Conservation (phyloP, 2,113 vertebrate species). For the Protomyctophum bolini region DNA sequence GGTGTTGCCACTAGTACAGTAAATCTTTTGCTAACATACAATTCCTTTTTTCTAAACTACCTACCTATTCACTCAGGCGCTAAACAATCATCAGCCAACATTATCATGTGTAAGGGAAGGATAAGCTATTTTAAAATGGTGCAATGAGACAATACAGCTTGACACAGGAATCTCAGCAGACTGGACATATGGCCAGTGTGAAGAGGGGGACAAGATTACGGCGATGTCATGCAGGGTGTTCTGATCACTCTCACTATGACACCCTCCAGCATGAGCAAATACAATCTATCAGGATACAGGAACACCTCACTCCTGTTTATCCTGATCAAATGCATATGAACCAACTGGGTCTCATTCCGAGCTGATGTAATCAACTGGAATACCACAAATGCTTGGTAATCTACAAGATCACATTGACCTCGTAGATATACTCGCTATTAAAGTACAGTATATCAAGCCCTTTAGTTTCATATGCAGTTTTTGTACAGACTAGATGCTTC, state of each 20-base stretch:
- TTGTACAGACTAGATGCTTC: too few relatives aligned
- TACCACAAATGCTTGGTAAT: background rate
- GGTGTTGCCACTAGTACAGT: constrained; percentile 4
- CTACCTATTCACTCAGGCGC: constrained; percentile 16
- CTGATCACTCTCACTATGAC: constrained; percentile 19
- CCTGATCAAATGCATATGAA: constrained; percentile 22
- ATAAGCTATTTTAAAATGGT: constrained; percentile 25
- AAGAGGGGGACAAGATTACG: constrained; percentile 16
- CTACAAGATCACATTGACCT: too few relatives aligned
- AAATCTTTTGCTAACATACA: background rate
- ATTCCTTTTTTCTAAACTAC: constrained; percentile 19
- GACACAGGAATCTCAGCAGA: background rate
- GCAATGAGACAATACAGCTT: constrained; percentile 14
- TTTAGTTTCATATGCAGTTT: too few relatives aligned
- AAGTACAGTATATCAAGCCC: too few relatives aligned
- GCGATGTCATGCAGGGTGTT: constrained; percentile 34
- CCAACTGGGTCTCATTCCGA: constrained; percentile 10
- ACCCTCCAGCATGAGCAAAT: constrained; percentile 20
- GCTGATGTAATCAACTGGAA: background rate
- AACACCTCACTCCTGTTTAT: constrained; percentile 12
- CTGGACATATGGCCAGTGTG: constrained; percentile 30
- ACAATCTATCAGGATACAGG: constrained; percentile 8
- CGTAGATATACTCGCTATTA: too few relatives aligned
- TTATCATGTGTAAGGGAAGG: constrained; percentile 8
- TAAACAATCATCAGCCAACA: constrained; percentile 16